Evolutionary conservation across 37 sponge, comb jelly and placozoan species (phyloP).

Genomic region (Aplysina aerophoba): DNA sequence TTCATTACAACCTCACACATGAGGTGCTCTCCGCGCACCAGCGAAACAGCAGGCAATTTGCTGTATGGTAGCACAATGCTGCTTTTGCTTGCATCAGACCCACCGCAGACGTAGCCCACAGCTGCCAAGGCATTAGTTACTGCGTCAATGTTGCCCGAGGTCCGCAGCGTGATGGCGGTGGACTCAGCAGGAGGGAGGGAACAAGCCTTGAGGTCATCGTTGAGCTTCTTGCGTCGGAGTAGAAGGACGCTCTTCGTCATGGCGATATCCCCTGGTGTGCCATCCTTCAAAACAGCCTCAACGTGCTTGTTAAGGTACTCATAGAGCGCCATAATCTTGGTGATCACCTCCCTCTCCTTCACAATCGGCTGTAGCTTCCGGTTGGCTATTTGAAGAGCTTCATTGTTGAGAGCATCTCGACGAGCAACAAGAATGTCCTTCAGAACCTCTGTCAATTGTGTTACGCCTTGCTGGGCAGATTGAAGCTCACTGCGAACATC

Average conservation of each 20-base stretch:
- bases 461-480: slow-evolving; percentile 4
- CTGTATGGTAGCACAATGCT: neutral
- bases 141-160: slow-evolving; percentile 17
- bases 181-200: neutral
- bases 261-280: slow-evolving; percentile 20
- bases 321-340: slow-evolving; percentile 6
- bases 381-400: slow-evolving; percentile 8
- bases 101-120: slow-evolving; percentile 24
- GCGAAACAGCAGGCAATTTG: neutral
- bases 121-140: slow-evolving; percentile 6
- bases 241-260: slow-evolving; percentile 13
- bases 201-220: neutral
- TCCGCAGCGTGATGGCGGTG: slow-evolving; percentile 19
- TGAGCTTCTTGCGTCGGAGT: neutral
- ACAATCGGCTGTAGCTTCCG: slow-evolving; percentile 5
- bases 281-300: slow-evolving; percentile 16
- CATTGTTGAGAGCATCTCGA: neutral
- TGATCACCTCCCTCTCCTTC: slow-evolving; percentile 11
- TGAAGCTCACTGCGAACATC: slow-evolving; percentile 20
- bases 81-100: slow-evolving; percentile 3
- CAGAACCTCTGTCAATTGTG: slow-evolving; percentile 17
- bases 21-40: slow-evolving; percentile 4
- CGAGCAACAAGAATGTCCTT: neutral
- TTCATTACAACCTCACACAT: slow-evolving; percentile 4
- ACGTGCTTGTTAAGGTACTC: neutral